phyloP scores from a whole-genome alignment of 53 echinoderm and acorn worm genomes.

The Glandiceps talaboti region DNA sequence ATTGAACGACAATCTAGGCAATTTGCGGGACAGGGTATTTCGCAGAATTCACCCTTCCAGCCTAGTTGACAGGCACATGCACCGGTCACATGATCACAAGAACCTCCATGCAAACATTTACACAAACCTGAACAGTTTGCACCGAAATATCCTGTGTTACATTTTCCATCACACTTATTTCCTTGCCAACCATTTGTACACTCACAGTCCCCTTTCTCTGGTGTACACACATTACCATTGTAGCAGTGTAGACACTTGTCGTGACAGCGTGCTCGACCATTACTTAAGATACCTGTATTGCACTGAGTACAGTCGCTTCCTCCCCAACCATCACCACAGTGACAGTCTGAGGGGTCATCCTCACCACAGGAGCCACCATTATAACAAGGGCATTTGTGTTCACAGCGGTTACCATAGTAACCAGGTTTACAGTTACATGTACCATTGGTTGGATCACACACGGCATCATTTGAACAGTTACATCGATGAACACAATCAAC shows the following conservation, averaged over 20 bases:
- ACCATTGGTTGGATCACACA: background rate
- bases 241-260: background rate
- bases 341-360: slow-evolving; percentile 3
- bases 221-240: background rate
- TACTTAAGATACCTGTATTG: slow-evolving; percentile 15
- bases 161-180: background rate
- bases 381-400: background rate
- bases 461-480: background rate
- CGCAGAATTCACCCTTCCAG: background rate
- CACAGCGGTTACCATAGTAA: background rate
- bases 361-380: background rate
- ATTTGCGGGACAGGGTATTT: background rate
- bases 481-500: background rate
- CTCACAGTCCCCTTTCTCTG: background rate
- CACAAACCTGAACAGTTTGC: background rate
- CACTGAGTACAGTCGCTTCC: slow-evolving; percentile 28
- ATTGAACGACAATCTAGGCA: no score
- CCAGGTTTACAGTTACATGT: background rate
- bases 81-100: slow-evolving; percentile 59
- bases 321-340: slow-evolving; percentile 48
- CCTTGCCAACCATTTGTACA: background rate
- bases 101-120: background rate
- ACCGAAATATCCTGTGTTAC: background rate
- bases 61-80: slow-evolving; percentile 14
- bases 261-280: background rate